These are phyloP conservation scores for Sycophila texana DNA, from an alignment of 2,888 invertebrate species.

Conservation along the genomic window DNA sequence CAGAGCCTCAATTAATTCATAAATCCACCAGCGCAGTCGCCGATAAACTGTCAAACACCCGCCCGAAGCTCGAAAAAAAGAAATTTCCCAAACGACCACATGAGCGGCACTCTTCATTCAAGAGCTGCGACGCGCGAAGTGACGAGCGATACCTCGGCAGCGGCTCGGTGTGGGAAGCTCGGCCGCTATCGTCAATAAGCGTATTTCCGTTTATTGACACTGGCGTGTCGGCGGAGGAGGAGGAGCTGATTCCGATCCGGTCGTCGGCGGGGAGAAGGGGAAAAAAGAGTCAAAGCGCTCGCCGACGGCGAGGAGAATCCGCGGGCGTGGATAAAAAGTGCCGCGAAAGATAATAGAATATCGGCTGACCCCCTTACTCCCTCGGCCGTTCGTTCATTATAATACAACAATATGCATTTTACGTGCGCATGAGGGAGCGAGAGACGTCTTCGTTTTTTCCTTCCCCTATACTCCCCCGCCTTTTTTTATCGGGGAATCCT, in stretches of 20 bases:
- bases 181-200: background rate
- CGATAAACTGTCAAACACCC: too few species aligned
- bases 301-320: background rate
- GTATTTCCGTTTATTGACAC: constrained; percentile 36
- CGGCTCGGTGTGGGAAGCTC: background rate
- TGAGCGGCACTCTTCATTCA: background rate
- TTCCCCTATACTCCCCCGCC: background rate
- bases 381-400: constrained; percentile 26
- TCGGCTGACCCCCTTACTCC: constrained; percentile 47
- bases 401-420: constrained; percentile 44
- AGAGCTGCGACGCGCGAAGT: background rate
- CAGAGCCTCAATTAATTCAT: background rate
- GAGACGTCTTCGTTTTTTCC: background rate
- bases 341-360: constrained; percentile 30
- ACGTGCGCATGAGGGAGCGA: background rate
- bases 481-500: constrained; percentile 11
- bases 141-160: too few species aligned
- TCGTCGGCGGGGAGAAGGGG: background rate
- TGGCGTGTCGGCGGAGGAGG: background rate
- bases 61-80: too few species aligned
- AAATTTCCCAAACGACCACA: background rate
- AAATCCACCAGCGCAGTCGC: background rate
- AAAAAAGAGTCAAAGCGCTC: background rate
- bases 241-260: background rate
- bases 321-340: constrained; percentile 10